A percentile compares a stretch with the other conserved stretches of the same genome.
These are phyloP conservation scores for Iselma pallidipennis DNA, from an alignment of 2,888 invertebrate species.

Conservation along the genomic window DNA sequence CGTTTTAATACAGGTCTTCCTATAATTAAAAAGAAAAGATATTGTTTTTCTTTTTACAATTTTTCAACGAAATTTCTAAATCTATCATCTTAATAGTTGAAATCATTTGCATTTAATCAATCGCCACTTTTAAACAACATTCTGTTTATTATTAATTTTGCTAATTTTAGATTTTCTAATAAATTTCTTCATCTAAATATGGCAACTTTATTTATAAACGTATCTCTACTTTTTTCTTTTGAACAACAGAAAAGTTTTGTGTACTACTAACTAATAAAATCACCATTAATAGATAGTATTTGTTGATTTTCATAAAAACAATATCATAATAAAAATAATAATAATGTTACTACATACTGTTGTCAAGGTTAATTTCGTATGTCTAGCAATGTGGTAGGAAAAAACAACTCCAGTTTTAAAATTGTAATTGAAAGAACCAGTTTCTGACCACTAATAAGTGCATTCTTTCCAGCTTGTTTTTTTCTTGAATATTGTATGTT, in stretches of 20 bases:
- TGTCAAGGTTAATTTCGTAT: not conserved
- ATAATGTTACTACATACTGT: not conserved
- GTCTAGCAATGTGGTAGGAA: not conserved
- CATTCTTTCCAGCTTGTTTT: not conserved
- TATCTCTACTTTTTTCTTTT: not conserved
- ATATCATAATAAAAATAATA: not conserved
- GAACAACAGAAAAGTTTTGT: not conserved
- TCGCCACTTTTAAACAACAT: not conserved
- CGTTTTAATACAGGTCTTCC: no score
- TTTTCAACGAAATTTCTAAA: no score
- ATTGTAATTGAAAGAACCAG: constrained; percentile 3
- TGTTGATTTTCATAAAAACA: not conserved
- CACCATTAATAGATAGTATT: not conserved
- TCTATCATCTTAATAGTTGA: not conserved
- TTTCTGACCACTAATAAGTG: not conserved
- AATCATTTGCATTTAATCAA: not conserved
- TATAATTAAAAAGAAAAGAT: no score
- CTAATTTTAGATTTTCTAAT: not conserved
- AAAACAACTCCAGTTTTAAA: constrained; percentile 6
- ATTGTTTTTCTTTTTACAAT: no score
- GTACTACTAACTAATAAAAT: not conserved
- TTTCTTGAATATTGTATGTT: not conserved
- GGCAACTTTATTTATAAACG: not conserved
- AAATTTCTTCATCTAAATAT: not conserved
- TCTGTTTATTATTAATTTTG: not conserved